Evolutionary conservation across 2,797 vertebrate species (phyloP).

Genomic region (Malurus splendens): DNA sequence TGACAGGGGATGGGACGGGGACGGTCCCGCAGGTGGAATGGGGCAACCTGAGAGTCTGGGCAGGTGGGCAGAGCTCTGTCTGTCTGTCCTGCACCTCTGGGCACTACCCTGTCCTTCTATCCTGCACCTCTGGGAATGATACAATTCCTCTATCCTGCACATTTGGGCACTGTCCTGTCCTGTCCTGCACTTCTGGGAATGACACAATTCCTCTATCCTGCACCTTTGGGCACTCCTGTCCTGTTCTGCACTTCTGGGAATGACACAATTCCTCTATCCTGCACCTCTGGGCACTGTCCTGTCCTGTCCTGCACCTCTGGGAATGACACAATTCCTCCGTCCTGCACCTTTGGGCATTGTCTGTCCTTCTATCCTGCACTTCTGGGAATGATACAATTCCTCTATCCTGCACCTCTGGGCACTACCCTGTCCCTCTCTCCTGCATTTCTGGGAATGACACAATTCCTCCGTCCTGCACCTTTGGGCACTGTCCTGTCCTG

Average conservation of each 20-base stretch:
- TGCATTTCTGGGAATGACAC: no score
- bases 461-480: neutral
- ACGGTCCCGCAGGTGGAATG: neutral
- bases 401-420: neutral
- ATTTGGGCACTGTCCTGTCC: no score
- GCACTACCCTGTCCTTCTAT: neutral
- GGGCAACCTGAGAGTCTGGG: neutral
- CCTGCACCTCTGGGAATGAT: neutral
- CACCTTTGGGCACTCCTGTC: neutral
- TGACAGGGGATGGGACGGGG: conserved; percentile 32
- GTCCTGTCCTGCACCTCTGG: neutral
- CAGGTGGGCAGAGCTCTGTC: neutral
- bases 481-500: neutral
- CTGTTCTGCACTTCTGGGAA: neutral
- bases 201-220: neutral
- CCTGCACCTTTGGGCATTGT: no score
- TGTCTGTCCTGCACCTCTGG: neutral
- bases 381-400: no score
- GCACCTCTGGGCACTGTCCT: neutral
- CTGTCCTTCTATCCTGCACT: neutral
- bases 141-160: fast-evolving
- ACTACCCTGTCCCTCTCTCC: neutral
- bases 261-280: neutral
- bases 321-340: neutral
- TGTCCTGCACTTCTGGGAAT: neutral